phyloP scores from a whole-genome alignment of 2,113 vertebrate species.

The Oncorhynchus nerka region DNA sequence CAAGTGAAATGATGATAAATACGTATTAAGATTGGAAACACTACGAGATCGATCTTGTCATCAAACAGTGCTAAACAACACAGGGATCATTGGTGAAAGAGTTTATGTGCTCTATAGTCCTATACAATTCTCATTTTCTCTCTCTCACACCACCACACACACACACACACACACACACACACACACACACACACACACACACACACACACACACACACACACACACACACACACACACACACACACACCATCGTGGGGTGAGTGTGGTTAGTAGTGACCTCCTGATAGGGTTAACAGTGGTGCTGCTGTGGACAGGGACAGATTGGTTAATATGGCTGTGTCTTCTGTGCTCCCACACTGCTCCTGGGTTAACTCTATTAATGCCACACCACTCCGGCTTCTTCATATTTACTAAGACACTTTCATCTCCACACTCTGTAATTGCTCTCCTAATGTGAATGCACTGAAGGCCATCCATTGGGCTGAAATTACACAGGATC shows the following conservation, averaged over 20 bases:
- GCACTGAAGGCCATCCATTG: constrained; percentile 66
- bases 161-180: neutral
- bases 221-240: neutral
- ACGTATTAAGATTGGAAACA: neutral
- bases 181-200: neutral
- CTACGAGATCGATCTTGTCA: neutral
- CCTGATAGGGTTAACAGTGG: constrained; percentile 56
- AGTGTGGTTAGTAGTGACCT: constrained; percentile 56
- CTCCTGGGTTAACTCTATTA: constrained; percentile 77
- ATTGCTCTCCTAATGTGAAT: constrained; percentile 69
- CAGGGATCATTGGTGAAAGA: neutral
- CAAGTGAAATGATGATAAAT: neutral
- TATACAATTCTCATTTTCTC: too few species aligned
- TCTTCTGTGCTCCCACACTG: constrained; percentile 55
- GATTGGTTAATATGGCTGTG: constrained; percentile 74
- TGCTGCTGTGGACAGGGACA: constrained; percentile 65
- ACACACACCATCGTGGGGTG: constrained; percentile 33
- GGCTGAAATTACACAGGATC: constrained; percentile 63
- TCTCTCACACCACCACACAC: too few species aligned
- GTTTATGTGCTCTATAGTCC: too few species aligned
- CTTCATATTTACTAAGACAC: constrained; percentile 74
- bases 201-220: neutral
- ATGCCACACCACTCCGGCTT: constrained; percentile 61
- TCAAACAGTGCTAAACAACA: neutral
- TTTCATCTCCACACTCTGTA: constrained; percentile 65